Base-by-base conservation (phyloP, 2,888 invertebrate genomes). In the Capitulum mitella region DNA sequence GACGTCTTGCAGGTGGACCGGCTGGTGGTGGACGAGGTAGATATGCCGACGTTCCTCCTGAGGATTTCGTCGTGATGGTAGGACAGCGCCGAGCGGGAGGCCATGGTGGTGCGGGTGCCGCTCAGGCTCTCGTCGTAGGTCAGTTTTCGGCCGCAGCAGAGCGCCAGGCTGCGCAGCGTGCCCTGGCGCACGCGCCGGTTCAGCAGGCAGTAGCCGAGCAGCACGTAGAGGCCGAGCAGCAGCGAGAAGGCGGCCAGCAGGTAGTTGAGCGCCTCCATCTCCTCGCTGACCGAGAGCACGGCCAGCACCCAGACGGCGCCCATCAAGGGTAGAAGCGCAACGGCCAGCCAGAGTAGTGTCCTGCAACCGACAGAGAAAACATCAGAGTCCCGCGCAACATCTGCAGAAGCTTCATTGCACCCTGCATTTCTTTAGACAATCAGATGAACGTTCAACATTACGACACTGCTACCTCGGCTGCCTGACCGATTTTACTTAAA, bases 1-100 rank as follows among this genome's bases (percentile, higher is more conserved):
- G 94, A 93, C 26, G 97, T 97, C 86, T 97, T 97, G 77, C 94
- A 95, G 0, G 97, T 97, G 48, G 96, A 96, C 81, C 95, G 89
- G 1, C 95, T 96, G 0, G 97, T 97, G 0, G 97, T 97, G 80
- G 95, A 95, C 0, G 96, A 95, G 0, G 96, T 95, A 22, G 97
- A 96, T 83, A 97, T 96, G 51, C 97, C 97, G 81, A 96, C 92
- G 85, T 85, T 86, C 8, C 86, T 84, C 74, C 85, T 83, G 78
- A 86, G 80, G 51, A 85, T 85, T 10, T 85, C 85, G 70, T 83
- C 82, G 84, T 89, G 90, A 80, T 93, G 91, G 84, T 94, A 94
- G 1, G 94, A 92, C 81, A 94, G 86, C 0, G 94, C 93, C 3
- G 94, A 94, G 82, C 94, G 90, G 90, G 79, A 51, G 19, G 77